Evolutionary conservation across 2,888 invertebrate genomes (phyloP), one percentile per base, ranked within the genome.

Genomic region (Polyommatus iphigenia): DNA sequence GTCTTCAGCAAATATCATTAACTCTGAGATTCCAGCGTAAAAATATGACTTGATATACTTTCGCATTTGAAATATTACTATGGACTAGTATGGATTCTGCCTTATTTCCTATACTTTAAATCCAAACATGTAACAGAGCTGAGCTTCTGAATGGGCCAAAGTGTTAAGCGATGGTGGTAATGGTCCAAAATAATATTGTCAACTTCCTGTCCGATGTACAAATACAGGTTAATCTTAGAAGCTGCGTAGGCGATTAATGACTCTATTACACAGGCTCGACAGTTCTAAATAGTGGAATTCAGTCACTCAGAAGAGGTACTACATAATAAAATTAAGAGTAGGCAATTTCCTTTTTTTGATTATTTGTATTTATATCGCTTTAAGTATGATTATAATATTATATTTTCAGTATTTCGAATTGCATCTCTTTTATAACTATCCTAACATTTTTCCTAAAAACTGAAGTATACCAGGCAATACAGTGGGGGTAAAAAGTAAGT

Each of bases 51-150:
- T 36, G 36, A 10, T 41, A 41, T 41, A 41, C 41, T 10, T 41
- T 41, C 10, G 54, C n/a, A 15, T 59, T 8, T 59, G 7, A 24
- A 6, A 32, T 71, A 36, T 20, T 36, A 13, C 4, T n/a, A 36
- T 4, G 7, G 8, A 7, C 13, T 24, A 54, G 54, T 75, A 24
- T 75, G 29, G 1, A 10, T 75, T 15, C 54, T 4, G 6, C 75
- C 24, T 73, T 50, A 46, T 29, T 75, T 41, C 24, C 18, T 50
- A 75, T 75, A 50, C 46, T 50, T 54, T 54, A 6, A 54, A 76
- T 57, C 67, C 59, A 73, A 75, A 79, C 46, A 80, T 46, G 71
- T 57, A 20, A 72, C 36, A 72, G 54, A 71, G 20, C 36, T 20
- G 54, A 71, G 67, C 77, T 54, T 50, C 71, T 72, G 72, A 57